Conservation (phyloP, 2,888 invertebrate species). For the Meiosimyza decipiens region DNA sequence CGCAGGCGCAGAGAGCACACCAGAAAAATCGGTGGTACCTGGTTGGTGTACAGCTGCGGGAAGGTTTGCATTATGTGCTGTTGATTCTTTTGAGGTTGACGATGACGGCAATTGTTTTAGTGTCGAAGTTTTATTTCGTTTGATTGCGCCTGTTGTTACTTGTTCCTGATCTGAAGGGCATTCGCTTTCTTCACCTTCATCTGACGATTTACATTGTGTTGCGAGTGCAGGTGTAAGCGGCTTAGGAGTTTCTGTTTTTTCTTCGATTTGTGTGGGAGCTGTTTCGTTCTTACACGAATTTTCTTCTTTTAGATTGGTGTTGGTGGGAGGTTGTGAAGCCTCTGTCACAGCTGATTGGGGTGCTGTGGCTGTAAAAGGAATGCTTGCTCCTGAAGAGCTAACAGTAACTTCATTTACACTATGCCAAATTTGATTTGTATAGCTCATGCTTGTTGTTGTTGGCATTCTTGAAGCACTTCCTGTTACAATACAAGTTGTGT, state of each 20-base stretch:
- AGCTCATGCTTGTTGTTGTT: constrained; percentile 1
- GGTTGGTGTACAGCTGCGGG: constrained; percentile 61
- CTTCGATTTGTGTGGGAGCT: background rate
- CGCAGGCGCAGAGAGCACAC: constrained; percentile 58
- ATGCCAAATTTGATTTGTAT: constrained; percentile 26
- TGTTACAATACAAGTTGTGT: constrained; percentile 35
- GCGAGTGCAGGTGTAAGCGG: background rate
- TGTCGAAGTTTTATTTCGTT: background rate
- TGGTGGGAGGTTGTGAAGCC: background rate
- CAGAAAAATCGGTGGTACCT: constrained; percentile 60
- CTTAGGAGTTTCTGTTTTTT: background rate
- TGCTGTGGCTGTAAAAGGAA: background rate
- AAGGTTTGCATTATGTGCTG: constrained; percentile 52
- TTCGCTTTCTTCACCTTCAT: constrained; percentile 49
- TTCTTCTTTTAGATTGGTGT: constrained; percentile 34
- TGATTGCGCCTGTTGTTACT: constrained; percentile 2
- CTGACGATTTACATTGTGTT: constrained; percentile 41
- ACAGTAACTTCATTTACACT: constrained; percentile 36
- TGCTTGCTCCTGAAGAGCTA: constrained; percentile 20
- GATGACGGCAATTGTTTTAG: background rate
- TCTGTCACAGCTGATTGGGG: constrained; percentile 6
- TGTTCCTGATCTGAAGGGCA: constrained; percentile 46
- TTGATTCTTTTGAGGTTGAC: constrained; percentile 9
- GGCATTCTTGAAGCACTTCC: constrained; percentile 24
- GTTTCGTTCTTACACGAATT: constrained; percentile 26